Evolutionary conservation across 1,140 invertebrate genomes (phyloP), one percentile per base, ranked within the genome.

Genomic region (Sycophaga agraensis): DNA sequence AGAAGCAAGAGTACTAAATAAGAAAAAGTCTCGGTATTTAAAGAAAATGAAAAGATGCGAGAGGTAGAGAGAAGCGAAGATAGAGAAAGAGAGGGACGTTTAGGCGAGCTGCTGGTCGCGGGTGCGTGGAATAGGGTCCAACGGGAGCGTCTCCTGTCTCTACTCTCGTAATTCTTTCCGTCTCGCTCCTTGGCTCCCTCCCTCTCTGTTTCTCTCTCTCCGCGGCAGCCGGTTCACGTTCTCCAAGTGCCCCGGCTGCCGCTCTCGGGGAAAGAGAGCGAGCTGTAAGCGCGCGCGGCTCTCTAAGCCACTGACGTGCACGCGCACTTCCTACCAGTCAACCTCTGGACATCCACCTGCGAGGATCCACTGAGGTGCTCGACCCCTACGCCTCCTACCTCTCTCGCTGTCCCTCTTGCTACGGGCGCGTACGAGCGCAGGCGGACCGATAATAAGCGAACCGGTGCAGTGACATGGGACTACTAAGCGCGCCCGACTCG

Each of bases 291-390:
- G 35, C 19, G 57, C 28, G 24, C 8, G 16, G 22, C 22, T 24
- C 50, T 53, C 35, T 45, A 35, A 11, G 28, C 42, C 24, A 31
- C 46, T 39, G 21, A 7, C 48, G 24, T 31, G 26, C 19, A n/a
- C n/a, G n/a, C 34, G 11, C 58, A 55, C 51, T 55, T 74, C 66
- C 69, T 66, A 50, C 63, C 70, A 81, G 79, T 81, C 77, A 76
- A 81, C 77, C 78, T 78, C 73, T 79, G 75, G 73, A 77, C 72
- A 78, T 77, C 75, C 75, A 80, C 75, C 76, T 80, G 77, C 70
- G 73, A 79, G 73, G 79, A 78, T 55, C 59, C 59, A 73, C 28
- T 12, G 14, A 46, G 7, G 26, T 39, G 34, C 16, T n/a, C n/a
- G n/a, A n/a, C n/a, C n/a, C n/a, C n/a, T n/a, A n/a, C n/a, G n/a